phyloP scores from a whole-genome alignment of 2,113 vertebrate genomes.

The mouse (Mus musculus) region DNA sequence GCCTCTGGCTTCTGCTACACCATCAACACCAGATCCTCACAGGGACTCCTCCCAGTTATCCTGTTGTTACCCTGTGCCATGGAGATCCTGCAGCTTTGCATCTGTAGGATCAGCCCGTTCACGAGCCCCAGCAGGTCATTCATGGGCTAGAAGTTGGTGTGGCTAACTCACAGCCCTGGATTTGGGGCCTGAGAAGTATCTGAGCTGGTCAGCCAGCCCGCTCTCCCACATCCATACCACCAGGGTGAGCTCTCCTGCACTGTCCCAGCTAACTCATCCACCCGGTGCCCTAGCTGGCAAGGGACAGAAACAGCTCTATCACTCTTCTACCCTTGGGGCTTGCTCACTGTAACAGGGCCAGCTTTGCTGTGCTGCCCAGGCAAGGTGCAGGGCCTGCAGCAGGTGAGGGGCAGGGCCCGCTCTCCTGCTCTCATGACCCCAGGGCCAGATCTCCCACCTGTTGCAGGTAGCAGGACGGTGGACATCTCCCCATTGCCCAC shows the following conservation, averaged over 20 bases:
- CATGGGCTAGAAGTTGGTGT: background rate
- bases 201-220: background rate
- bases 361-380: background rate
- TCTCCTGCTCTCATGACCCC: background rate
- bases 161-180: background rate
- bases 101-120: background rate
- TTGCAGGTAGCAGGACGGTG: background rate
- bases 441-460: background rate
- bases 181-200: background rate
- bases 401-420: background rate
- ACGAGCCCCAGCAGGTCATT: background rate
- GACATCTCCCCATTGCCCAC: background rate
- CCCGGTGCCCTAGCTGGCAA: too few relatives aligned
- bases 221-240: background rate
- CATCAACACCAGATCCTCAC: background rate
- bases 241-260: background rate
- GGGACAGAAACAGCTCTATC: background rate
- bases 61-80: background rate
- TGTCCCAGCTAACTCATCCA: background rate
- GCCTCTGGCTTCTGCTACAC: background rate
- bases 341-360: background rate
- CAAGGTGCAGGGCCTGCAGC: background rate
- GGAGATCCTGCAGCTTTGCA: background rate
- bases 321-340: background rate
- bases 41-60: background rate